Base-by-base conservation (phyloP, 2,113 vertebrate species). In the Oreotragus oreotragus region DNA sequence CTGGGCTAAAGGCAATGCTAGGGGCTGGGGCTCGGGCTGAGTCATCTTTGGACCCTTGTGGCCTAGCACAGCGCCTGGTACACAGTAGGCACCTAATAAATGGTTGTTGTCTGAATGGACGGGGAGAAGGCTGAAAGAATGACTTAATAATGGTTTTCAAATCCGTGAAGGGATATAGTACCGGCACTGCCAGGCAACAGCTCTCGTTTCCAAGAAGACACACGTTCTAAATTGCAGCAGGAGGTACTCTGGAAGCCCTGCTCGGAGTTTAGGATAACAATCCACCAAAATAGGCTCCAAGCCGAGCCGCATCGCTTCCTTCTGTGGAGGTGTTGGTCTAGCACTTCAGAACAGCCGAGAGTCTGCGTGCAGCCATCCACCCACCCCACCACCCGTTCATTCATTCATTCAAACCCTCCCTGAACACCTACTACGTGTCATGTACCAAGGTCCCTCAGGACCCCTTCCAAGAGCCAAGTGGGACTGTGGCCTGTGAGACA, bases 271-370 rank as follows among this genome's bases (percentile, higher is more conserved):
- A 91, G 97, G 94, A 97, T 96, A 92, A 94, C 94, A 97, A 95
- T 83, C 94, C 97, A 96, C 97, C 94, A 96, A 97, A 98, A 97
- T 90, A 98, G 95, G 94, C 94, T 97, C 97, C 88, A 45, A 91
- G 79, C 90, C 1, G 62, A 94, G 96, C 84, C 58, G 57, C 88
- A 6, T 43, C 3, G 27, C 96, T 93, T 90, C 97, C 97, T 93
- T 93, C 89, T 98, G 96, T 97, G 97, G 98, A 97, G 97, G 98
- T 97, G 98, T 98, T 60, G 97, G 97, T 98, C 97, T 98, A 95
- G 97, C 98, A 94, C 96, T 94, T 96, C 45, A 5, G 84, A 93
- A 84, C 90, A 92, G 95, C 91, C 53, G 33, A n/a, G 73, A 83
- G 85, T 93, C 93, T 84, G 94, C 11, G 3, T 51, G 91, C 95